Evolutionary conservation across 2,888 invertebrate genomes (phyloP).

Genomic region (Drosophila infuscata): DNA sequence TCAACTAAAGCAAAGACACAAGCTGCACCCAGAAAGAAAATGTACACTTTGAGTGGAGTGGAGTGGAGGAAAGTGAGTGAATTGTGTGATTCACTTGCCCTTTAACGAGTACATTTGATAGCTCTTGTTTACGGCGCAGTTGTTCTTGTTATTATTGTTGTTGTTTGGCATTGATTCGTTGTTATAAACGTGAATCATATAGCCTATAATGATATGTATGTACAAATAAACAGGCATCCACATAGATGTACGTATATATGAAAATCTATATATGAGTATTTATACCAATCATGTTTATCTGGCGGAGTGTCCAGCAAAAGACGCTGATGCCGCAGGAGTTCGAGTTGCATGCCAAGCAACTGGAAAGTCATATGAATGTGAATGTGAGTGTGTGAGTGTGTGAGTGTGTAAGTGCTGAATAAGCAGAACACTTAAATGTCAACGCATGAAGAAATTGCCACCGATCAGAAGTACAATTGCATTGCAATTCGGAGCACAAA

Average conservation of each 20-base stretch:
- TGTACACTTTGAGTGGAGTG: background rate
- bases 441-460: background rate
- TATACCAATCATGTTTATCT: slow-evolving; percentile 18
- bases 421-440: slow-evolving; percentile 2
- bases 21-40: background rate
- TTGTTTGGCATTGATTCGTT: background rate
- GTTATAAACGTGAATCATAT: slow-evolving; percentile 3
- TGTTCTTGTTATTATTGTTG: slow-evolving; percentile 1
- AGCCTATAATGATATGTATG: background rate
- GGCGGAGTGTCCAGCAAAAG: slow-evolving; percentile 12
- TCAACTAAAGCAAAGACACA: no score
- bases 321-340: slow-evolving; percentile 36
- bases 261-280: slow-evolving; percentile 10
- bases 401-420: background rate
- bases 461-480: background rate
- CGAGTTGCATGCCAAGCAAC: slow-evolving; percentile 25
- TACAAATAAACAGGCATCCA: background rate
- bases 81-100: slow-evolving; percentile 31
- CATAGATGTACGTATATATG: background rate
- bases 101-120: slow-evolving; percentile 20
- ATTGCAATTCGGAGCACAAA: background rate
- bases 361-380: slow-evolving; percentile 17
- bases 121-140: slow-evolving; percentile 14
- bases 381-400: background rate
- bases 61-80: slow-evolving; percentile 13